These are phyloP conservation scores for Aphyosemion australe DNA, from an alignment of 2,113 vertebrate species.

Conservation along the genomic window DNA sequence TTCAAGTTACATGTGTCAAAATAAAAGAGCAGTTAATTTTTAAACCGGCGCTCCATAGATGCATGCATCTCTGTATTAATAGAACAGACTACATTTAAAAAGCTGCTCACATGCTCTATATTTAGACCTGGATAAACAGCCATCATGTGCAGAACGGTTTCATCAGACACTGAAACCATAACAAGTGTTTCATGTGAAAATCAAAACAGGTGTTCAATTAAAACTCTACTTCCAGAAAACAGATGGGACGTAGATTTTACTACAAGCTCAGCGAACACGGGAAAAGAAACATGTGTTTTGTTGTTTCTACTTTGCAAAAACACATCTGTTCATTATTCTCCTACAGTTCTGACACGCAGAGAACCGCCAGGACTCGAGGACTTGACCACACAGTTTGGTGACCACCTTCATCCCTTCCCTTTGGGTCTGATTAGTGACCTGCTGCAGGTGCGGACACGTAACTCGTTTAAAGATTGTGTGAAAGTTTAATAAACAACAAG, in stretches of 20 bases:
- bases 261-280: constrained; percentile 29
- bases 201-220: constrained; percentile 44
- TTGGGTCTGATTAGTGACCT: constrained; percentile 10
- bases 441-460: not conserved
- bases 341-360: constrained; percentile 1
- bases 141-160: not conserved
- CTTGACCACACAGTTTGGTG: not conserved
- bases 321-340: constrained; percentile 45
- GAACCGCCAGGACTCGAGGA: constrained; percentile 5
- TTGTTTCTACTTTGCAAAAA: constrained; percentile 16
- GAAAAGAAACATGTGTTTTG: constrained; percentile 17
- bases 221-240: constrained; percentile 30
- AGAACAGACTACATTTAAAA: no score
- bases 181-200: not conserved
- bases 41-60: no score
- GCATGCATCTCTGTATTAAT: no score
- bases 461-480: not conserved
- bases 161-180: not conserved
- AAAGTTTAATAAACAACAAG: not conserved
- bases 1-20: no score
- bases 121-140: not conserved
- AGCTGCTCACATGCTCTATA: no score
- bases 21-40: no score
- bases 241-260: constrained; percentile 46
- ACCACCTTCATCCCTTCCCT: not conserved